Base-by-base conservation (phyloP, 2,888 invertebrate genomes). In the Callimorpha dominula region DNA sequence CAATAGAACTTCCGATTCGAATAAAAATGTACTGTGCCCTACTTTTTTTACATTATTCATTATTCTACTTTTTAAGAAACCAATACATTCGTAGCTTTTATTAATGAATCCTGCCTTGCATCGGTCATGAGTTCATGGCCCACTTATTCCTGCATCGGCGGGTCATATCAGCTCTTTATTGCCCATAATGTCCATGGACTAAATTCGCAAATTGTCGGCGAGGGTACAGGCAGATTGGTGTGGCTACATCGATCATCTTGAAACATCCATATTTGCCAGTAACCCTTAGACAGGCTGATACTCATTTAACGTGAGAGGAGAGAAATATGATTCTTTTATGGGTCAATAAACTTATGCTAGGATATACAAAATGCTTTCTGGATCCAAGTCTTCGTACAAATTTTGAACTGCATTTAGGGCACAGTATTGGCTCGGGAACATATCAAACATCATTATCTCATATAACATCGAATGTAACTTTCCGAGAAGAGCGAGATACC, bases 201-300 rank as follows among this genome's bases (percentile, higher is more conserved):
- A 74, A 68, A 81, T 81, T 81, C 64, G 81, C 79, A 81, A 81
- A 79, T 76, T 50, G 81, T 49, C 50, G 15, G n/a, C 62, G 65
- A 68, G 80, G 77, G 60, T 67, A 42, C 46, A 42, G 67, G 65
- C 42, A 52, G 52, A 65, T 31, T 60, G 68, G 43, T 60, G 40
- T 20, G 52, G 68, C 57, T 64, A 68, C 67, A 77, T 65, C 50
- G 63, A 63, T 63, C 63, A 69, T 63, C 49, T 68, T 43, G 31
- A 12, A 14, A 60, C 46, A 68, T 20, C 15, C 12, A 66, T 40
- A 66, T 11, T 20, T 15, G n/a, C 15, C 20, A 31, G 17, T 31
- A 5, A 60, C 7, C 42, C 1, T 9, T 46, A 60, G 60, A 43
- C 15, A 15, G 14, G 12, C 43, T 31, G 20, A 60, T 60, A 66